Evolutionary conservation across 2,113 vertebrate genomes (phyloP).

Genomic region (Gavia stellata): DNA sequence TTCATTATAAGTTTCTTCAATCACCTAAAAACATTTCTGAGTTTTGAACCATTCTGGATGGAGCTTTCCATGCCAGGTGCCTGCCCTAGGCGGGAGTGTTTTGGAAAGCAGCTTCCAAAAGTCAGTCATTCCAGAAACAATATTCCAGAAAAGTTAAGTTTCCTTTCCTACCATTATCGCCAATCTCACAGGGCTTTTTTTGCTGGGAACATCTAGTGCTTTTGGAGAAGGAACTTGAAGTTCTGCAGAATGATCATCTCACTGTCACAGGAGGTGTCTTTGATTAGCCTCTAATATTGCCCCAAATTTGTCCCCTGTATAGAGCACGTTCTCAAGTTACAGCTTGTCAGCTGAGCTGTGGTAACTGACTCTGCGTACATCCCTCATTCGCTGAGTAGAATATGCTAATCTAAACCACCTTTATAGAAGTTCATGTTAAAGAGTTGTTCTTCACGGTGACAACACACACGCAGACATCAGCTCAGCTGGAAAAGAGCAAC

Average conservation of each 20-base stretch:
- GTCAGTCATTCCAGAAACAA: neutral
- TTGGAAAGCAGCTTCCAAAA: constrained; percentile 7
- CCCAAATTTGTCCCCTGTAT: neutral
- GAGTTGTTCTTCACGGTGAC: neutral
- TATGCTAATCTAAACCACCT: constrained; percentile 31
- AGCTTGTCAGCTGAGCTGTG: constrained; percentile 8
- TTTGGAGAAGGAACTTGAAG: neutral
- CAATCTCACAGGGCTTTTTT: neutral
- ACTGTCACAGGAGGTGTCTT: neutral
- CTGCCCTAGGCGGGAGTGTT: neutral
- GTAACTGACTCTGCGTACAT: neutral
- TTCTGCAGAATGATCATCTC: neutral
- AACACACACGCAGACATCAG: neutral
- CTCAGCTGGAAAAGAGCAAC: neutral
- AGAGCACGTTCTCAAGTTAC: neutral
- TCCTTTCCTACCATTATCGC: neutral
- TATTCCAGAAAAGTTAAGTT: neutral
- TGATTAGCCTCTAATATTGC: constrained; percentile 12
- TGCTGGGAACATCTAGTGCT: neutral
- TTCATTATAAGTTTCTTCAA: neutral
- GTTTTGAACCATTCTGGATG: neutral
- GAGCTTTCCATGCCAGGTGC: neutral
- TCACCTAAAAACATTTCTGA: neutral
- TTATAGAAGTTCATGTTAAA: neutral
- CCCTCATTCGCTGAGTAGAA: neutral